Percentiles rank a stretch among this genome's conserved stretches.
These are phyloP conservation scores for Latrodectus hesperus DNA, from an alignment of 2,888 invertebrate species.

Conservation along the genomic window DNA sequence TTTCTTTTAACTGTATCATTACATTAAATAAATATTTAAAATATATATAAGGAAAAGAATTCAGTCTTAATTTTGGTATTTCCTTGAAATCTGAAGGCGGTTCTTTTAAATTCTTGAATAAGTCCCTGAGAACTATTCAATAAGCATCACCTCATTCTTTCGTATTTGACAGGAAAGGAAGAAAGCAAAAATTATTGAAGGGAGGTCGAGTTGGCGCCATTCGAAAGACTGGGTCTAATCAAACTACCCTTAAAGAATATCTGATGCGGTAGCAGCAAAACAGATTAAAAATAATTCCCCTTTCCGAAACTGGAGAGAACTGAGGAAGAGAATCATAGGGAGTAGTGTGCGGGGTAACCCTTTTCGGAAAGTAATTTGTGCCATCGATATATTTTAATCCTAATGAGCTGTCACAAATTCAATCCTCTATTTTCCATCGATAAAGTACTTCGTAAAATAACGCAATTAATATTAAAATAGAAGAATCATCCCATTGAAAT, in stretches of 20 bases:
- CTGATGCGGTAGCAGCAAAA: constrained; percentile 33
- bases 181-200: not conserved
- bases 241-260: constrained; percentile 26
- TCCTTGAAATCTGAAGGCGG: no score
- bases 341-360: constrained; percentile 26
- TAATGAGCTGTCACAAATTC: constrained; percentile 64
- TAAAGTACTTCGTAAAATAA: constrained; percentile 4
- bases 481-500: constrained; percentile 39
- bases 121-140: no score
- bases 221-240: not conserved
- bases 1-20: no score
- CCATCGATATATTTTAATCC: constrained; percentile 58
- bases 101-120: no score
- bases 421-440: constrained; percentile 57
- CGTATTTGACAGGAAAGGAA: not conserved
- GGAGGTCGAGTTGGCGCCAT: not conserved
- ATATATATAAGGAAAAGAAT: no score
- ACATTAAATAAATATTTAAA: no score
- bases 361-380: constrained; percentile 58
- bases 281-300: constrained; percentile 56
- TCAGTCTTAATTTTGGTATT: no score
- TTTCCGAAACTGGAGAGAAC: constrained; percentile 16
- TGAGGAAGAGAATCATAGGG: not conserved
- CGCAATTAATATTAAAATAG: constrained; percentile 54
- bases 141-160: not conserved